phyloP scores from a whole-genome alignment of 2,797 vertebrate species.

The Typhlichthys subterraneus region DNA sequence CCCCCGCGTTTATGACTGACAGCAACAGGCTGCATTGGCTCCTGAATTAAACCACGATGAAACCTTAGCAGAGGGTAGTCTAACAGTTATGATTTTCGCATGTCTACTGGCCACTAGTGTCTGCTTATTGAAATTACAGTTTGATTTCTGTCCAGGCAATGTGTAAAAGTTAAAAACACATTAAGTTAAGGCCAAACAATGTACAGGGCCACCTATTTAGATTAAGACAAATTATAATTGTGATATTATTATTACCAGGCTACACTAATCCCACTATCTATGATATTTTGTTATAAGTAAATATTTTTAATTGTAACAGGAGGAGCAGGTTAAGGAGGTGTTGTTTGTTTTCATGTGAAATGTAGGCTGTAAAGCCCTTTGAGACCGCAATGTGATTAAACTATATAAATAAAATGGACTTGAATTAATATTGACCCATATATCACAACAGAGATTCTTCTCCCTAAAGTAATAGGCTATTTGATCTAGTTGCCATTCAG shows the following conservation, averaged over 20 bases:
- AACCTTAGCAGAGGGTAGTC: constrained; percentile 74
- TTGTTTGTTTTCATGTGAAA: too few relatives aligned
- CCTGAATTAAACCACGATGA: constrained; percentile 73
- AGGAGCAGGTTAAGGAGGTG: too few relatives aligned
- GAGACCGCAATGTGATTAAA: too few relatives aligned
- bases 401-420: too few relatives aligned
- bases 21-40: constrained; percentile 74
- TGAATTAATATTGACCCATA: not conserved
- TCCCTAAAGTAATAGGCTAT: not conserved
- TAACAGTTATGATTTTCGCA: constrained; percentile 42
- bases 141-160: not conserved
- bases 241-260: too few relatives aligned
- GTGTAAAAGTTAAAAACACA: not conserved
- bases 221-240: too few relatives aligned
- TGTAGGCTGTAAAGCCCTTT: too few relatives aligned
- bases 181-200: too few relatives aligned
- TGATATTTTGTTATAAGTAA: too few relatives aligned
- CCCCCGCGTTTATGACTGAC: constrained; percentile 71
- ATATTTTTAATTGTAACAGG: too few relatives aligned
- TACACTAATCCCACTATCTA: too few relatives aligned
- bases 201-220: too few relatives aligned
- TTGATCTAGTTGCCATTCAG: constrained; percentile 13
- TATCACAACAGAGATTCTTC: constrained; percentile 15
- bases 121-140: constrained; percentile 25
- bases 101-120: constrained; percentile 40